phyloP scores from a whole-genome alignment of 1,140 invertebrate species.

The Bicyclus anynana region DNA sequence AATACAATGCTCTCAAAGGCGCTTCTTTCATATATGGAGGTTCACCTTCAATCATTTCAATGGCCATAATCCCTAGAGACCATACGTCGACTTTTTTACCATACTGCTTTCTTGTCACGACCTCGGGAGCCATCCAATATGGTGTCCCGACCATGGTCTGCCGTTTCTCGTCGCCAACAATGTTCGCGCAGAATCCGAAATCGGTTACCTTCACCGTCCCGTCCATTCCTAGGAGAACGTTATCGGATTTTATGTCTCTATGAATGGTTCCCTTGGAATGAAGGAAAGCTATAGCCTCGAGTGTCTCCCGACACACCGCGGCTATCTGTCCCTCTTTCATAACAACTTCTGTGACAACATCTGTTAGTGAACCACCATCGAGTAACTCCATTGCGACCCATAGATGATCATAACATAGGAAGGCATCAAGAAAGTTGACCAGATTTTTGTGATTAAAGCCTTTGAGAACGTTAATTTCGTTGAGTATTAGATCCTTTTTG shows the following conservation, averaged over 20 bases:
- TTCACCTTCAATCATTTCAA: slow-evolving; percentile 99
- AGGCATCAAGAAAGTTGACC: slow-evolving; percentile 97
- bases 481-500: slow-evolving; percentile 96
- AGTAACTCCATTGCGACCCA: slow-evolving; percentile 98
- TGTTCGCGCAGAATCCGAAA: slow-evolving; percentile 97
- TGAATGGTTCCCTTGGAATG: slow-evolving; percentile 95
- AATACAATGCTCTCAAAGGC: slow-evolving; percentile 94
- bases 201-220: slow-evolving; percentile 98
- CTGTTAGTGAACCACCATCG: slow-evolving; percentile 96
- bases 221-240: slow-evolving; percentile 97
- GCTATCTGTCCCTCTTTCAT: slow-evolving; percentile 99
- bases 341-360: slow-evolving; percentile 98
- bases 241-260: slow-evolving; percentile 97
- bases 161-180: slow-evolving; percentile 94
- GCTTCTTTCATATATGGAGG: slow-evolving; percentile 97
- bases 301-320: slow-evolving; percentile 94
- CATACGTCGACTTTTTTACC: slow-evolving; percentile 97
- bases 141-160: slow-evolving; percentile 97
- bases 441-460: slow-evolving; percentile 97
- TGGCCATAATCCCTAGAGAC: slow-evolving; percentile 98
- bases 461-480: slow-evolving; percentile 95
- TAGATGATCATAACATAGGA: slow-evolving; percentile 91
- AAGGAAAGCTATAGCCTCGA: slow-evolving; percentile 94
- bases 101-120: slow-evolving; percentile 90
- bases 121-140: slow-evolving; percentile 94